These are phyloP conservation scores for Resseliella maxima DNA, from an alignment of 2,888 invertebrate species.

Conservation along the genomic window DNA sequence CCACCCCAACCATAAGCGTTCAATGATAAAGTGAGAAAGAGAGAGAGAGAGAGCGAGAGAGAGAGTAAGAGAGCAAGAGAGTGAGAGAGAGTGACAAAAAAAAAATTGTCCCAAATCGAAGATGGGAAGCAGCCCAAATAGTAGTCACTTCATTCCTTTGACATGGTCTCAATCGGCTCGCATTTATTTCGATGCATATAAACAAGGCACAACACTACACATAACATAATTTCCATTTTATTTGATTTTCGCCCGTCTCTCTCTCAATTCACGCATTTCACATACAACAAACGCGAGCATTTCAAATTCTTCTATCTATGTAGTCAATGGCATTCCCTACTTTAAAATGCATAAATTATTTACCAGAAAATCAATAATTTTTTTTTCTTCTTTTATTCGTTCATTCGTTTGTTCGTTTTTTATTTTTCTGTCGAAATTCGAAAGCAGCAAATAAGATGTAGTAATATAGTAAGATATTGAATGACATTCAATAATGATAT, in stretches of 20 bases:
- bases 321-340: not conserved
- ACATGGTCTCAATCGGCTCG: slow-evolving; percentile 11
- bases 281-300: not conserved
- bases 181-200: not conserved
- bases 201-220: too few relatives aligned
- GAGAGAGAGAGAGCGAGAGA: too few relatives aligned
- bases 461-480: not conserved
- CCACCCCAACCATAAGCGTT: not conserved
- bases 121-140: not conserved
- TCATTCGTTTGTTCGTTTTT: too few relatives aligned
- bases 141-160: not conserved
- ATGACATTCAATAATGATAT: not conserved
- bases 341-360: slow-evolving; percentile 53
- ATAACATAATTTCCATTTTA: slow-evolving; percentile 41
- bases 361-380: not conserved
- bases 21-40: not conserved
- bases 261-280: slow-evolving; percentile 29
- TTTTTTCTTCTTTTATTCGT: not conserved
- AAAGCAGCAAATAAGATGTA: not conserved
- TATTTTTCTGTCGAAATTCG: not conserved
- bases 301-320: not conserved
- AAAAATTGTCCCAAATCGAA: slow-evolving; percentile 10
- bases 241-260: slow-evolving; percentile 31
- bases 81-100: too few relatives aligned
- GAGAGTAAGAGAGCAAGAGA: too few relatives aligned